Conservation (phyloP, 1,140 invertebrate genomes). For the Zophobas morio region DNA sequence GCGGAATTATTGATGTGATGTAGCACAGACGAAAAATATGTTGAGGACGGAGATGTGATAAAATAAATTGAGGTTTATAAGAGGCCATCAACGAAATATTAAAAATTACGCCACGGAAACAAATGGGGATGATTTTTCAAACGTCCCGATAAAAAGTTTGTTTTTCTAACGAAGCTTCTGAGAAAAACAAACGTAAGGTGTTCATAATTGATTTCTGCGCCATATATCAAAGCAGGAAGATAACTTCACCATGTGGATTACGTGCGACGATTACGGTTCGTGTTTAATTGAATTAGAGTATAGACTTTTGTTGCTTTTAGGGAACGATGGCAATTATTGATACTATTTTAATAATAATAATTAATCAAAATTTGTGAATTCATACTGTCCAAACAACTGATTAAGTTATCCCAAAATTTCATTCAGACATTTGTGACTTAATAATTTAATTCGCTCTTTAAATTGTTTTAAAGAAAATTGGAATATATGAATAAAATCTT, state of each 20-base stretch:
- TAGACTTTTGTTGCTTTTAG: no score
- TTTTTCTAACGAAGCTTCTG: slow-evolving; percentile 15
- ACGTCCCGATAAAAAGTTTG: slow-evolving; percentile 20
- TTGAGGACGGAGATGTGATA: slow-evolving; percentile 26
- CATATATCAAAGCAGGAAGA: slow-evolving; percentile 5
- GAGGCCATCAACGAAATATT: slow-evolving; percentile 38
- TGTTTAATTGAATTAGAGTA: no score
- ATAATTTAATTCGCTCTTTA: no score
- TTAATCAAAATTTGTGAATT: no score
- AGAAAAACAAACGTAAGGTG: slow-evolving; percentile 38
- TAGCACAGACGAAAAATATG: slow-evolving; percentile 34
- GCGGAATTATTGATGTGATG: slow-evolving; percentile 32
- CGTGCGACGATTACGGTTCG: neutral
- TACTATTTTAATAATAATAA: no score
- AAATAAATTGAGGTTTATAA: slow-evolving; percentile 35
- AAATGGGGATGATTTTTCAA: slow-evolving; percentile 40
- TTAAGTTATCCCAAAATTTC: no score
- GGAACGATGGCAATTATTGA: no score
- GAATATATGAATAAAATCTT: no score
- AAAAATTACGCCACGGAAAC: slow-evolving; percentile 28
- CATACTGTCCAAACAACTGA: no score
- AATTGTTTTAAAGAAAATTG: no score
- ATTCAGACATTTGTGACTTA: no score
- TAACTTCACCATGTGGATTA: slow-evolving; percentile 24
- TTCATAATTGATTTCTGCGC: slow-evolving; percentile 33